Conservation (phyloP, 2,797 vertebrate species). For the Sitta carolinensis region DNA sequence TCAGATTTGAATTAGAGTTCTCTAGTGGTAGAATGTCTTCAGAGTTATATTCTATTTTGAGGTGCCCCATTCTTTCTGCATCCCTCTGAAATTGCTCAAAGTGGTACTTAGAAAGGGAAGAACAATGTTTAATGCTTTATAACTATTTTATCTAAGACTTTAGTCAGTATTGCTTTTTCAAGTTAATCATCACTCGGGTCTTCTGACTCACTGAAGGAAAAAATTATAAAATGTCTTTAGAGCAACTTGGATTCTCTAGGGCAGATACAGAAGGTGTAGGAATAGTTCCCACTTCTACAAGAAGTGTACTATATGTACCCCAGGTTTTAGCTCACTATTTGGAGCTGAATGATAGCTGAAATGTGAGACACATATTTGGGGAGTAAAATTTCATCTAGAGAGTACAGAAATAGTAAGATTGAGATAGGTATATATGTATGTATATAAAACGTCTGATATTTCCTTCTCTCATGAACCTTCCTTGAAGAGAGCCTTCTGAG, state of each 20-base stretch:
- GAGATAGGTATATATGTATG: not conserved
- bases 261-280: not conserved
- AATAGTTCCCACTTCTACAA: not conserved
- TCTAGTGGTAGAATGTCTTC: not conserved
- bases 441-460: not conserved
- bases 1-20: not conserved
- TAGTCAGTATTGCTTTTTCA: not conserved
- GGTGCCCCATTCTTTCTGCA: not conserved
- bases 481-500: not conserved
- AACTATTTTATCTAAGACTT: not conserved
- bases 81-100: not conserved
- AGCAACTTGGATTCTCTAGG: not conserved
- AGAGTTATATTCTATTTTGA: not conserved
- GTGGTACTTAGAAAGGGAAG: not conserved
- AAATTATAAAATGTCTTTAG: not conserved
- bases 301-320: rapidly evolving
- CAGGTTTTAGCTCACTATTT: not conserved
- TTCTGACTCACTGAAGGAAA: not conserved
- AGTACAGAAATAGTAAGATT: not conserved
- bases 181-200: not conserved
- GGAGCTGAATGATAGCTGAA: not conserved
- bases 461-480: not conserved
- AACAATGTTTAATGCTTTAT: not conserved
- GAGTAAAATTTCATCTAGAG: not conserved
- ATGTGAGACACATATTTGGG: not conserved